phyloP scores from a whole-genome alignment of 1,140 invertebrate genomes.

The Monomorium pharaonis region DNA sequence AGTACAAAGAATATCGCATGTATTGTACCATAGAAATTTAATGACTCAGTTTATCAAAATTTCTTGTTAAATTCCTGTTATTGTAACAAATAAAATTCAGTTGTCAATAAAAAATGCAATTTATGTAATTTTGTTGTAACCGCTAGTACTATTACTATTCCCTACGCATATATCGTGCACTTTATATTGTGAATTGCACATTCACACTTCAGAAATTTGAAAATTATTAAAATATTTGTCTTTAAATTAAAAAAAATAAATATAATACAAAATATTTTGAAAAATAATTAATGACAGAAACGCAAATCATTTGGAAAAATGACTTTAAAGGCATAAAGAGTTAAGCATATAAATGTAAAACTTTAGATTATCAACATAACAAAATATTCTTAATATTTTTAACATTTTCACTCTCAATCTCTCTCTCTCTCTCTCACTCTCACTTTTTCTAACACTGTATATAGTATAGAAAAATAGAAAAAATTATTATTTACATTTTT shows the following conservation, averaged over 20 bases:
- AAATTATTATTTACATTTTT: not conserved
- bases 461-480: constrained; percentile 40
- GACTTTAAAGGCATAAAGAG: not conserved
- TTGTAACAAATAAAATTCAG: not conserved
- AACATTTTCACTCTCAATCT: not conserved
- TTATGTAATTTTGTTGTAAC: not conserved
- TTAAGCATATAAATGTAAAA: not conserved
- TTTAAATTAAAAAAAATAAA: constrained; percentile 3
- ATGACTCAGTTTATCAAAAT: too few species aligned
- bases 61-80: not conserved
- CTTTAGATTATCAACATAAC: not conserved
- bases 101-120: not conserved
- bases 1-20: not conserved
- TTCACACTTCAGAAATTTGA: not conserved
- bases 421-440: too few species aligned
- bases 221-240: not conserved
- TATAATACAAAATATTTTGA: too few species aligned
- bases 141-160: too few species aligned
- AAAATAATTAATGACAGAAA: too few species aligned
- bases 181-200: not conserved
- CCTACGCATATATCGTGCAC: too few species aligned
- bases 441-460: not conserved
- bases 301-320: too few species aligned
- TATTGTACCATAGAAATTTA: not conserved
- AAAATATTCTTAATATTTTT: constrained; percentile 3